Evolutionary conservation across 1,140 invertebrate species (phyloP).

Genomic region (Maniola jurtina): DNA sequence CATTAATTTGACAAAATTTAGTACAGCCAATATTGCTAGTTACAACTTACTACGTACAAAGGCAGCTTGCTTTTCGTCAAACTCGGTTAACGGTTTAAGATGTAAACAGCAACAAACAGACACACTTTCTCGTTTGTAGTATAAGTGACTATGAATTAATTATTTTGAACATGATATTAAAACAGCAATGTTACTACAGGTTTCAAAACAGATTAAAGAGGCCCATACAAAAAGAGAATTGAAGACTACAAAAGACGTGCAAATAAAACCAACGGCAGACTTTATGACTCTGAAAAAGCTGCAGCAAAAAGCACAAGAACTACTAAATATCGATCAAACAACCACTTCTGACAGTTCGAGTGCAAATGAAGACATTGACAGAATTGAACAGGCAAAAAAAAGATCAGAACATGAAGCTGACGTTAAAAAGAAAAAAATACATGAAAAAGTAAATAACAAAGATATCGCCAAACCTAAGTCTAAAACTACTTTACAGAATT

Average conservation of each 20-base stretch:
- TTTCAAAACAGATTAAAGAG: constrained; percentile 5
- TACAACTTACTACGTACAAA: too few species aligned
- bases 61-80: too few species aligned
- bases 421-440: constrained; percentile 27
- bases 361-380: constrained; percentile 36
- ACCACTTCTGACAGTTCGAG: constrained; percentile 55
- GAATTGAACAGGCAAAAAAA: constrained; percentile 21
- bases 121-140: too few species aligned
- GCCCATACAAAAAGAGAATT: constrained; percentile 7
- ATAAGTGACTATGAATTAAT: neutral
- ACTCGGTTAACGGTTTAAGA: too few species aligned
- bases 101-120: too few species aligned
- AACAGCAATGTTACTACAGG: neutral
- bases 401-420: constrained; percentile 19
- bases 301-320: constrained; percentile 65
- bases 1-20: too few species aligned
- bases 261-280: constrained; percentile 25
- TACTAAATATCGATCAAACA: constrained; percentile 54
- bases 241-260: neutral
- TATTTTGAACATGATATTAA: neutral
- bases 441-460: neutral
- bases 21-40: too few species aligned
- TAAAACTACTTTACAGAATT: neutral
- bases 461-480: constrained; percentile 1
- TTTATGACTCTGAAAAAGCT: constrained; percentile 53